Percentiles rank a stretch among this genome's conserved stretches.
These are phyloP conservation scores for Caenorhabditis becei DNA, from an alignment of 2,888 invertebrate genomes.

Conservation along the genomic window DNA sequence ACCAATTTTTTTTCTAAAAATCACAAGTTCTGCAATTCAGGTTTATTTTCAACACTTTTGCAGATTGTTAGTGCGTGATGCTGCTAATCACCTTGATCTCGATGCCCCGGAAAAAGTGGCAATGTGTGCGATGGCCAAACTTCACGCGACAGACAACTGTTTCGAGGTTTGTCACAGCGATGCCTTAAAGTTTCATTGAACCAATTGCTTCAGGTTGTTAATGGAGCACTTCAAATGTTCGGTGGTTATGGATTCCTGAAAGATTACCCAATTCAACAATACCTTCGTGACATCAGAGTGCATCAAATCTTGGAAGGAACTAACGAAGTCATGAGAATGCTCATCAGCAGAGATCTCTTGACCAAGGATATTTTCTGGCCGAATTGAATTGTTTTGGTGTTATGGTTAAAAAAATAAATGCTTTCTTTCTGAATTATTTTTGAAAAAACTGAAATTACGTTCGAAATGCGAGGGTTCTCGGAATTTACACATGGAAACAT, in stretches of 20 bases:
- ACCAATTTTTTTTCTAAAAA: no score
- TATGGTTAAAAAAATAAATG: no score
- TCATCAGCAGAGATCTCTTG: conserved; percentile 66
- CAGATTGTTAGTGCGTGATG: conserved; percentile 83
- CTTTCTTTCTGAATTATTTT: no score
- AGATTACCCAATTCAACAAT: conserved; percentile 85
- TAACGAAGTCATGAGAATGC: conserved; percentile 74
- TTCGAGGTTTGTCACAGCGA: conserved; percentile 83
- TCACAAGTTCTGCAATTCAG: no score
- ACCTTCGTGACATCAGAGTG: conserved; percentile 84
- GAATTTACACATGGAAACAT: no score
- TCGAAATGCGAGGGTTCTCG: no score
- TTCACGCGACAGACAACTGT: conserved; percentile 84
- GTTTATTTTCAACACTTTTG: conserved; percentile 2
- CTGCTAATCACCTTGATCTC: conserved; percentile 83
- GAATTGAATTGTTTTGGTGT: no score
- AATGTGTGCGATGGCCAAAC: conserved; percentile 85
- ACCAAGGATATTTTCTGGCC: conserved; percentile 62
- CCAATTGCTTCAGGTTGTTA: conserved; percentile 84
- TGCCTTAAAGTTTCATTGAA: no score
- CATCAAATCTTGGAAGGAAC: conserved; percentile 81
- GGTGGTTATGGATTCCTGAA: conserved; percentile 85
- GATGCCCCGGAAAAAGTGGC: conserved; percentile 83
- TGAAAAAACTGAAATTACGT: no score
- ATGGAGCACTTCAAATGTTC: conserved; percentile 84